These are phyloP conservation scores for Triplophysa siluroides DNA, from an alignment of 2,113 vertebrate species.

Conservation along the genomic window DNA sequence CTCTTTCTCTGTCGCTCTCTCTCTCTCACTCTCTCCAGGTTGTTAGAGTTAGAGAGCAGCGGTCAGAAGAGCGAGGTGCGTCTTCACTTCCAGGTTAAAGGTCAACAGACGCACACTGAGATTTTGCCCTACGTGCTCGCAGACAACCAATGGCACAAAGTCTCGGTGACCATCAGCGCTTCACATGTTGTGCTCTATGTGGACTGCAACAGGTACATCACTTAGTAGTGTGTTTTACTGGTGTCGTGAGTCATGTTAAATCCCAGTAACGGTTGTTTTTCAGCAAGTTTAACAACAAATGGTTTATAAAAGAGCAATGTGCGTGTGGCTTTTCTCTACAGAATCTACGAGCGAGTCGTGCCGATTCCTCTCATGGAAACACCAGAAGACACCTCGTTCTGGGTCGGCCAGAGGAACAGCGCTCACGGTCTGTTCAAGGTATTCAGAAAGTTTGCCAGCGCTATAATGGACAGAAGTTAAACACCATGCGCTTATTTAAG, in stretches of 20 bases:
- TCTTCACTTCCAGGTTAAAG: constrained; percentile 89
- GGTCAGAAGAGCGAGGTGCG: constrained; percentile 94
- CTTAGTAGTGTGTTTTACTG: neutral
- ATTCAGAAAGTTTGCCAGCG: constrained; percentile 28
- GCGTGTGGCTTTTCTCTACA: constrained; percentile 58
- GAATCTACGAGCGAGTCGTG: constrained; percentile 96
- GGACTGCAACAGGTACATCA: constrained; percentile 94
- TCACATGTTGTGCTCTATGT: constrained; percentile 91
- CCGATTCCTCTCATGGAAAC: constrained; percentile 90
- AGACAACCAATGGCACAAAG: constrained; percentile 94
- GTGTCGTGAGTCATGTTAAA: too few species aligned
- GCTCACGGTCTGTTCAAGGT: constrained; percentile 97
- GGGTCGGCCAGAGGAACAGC: constrained; percentile 94
- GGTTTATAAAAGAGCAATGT: neutral
- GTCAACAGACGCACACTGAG: constrained; percentile 87
- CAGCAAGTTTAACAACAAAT: too few species aligned
- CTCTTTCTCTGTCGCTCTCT: neutral
- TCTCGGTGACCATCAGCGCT: constrained; percentile 92
- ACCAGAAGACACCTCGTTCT: constrained; percentile 86
- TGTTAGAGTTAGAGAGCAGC: constrained; percentile 95
- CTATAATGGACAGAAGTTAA: neutral
- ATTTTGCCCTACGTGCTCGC: constrained; percentile 95
- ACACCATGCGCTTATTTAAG: too few species aligned
- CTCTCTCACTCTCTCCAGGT: constrained; percentile 72
- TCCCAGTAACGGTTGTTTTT: too few species aligned